Evolutionary conservation across 2,888 invertebrate genomes (phyloP).

Genomic region (Drosophila sordidapex): DNA sequence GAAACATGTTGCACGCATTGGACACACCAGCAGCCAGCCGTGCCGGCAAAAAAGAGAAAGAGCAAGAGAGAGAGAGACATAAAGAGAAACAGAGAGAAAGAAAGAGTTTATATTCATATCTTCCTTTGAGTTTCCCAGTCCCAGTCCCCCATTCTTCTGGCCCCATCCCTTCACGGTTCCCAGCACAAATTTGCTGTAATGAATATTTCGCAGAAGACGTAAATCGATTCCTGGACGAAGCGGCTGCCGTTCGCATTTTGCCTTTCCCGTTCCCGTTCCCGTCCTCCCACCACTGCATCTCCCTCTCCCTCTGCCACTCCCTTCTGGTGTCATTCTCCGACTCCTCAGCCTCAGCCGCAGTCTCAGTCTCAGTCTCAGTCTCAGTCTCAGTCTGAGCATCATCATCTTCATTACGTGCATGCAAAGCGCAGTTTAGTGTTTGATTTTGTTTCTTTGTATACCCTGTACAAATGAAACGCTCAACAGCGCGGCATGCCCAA

Average conservation of each 20-base stretch:
- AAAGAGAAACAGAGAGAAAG: conserved; percentile 7
- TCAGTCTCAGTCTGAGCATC: conserved; percentile 26
- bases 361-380: neutral
- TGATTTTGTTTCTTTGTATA: conserved; percentile 11
- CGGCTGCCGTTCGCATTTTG: conserved; percentile 37
- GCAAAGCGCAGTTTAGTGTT: conserved; percentile 54
- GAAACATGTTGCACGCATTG: conserved; percentile 56
- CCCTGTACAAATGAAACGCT: neutral
- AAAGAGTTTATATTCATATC: conserved; percentile 13
- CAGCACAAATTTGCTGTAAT: conserved; percentile 70
- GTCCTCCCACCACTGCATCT: neutral
- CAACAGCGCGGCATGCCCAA: neutral
- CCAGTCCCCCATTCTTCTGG: neutral
- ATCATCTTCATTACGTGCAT: conserved; percentile 61
- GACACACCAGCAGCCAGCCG: conserved; percentile 51
- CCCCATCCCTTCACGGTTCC: conserved; percentile 37
- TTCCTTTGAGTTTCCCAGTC: conserved; percentile 2
- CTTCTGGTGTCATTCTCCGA: conserved; percentile 12
- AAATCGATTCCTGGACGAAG: conserved; percentile 65
- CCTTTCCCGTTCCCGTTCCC: neutral
- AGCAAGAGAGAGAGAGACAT: neutral
- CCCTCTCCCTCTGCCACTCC: neutral
- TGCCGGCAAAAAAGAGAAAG: conserved; percentile 19
- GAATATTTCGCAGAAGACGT: conserved; percentile 76
- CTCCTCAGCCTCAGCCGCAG: conserved; percentile 1